Conservation (phyloP, 1,140 invertebrate genomes). For the Phymorhynchus buccinoides region DNA sequence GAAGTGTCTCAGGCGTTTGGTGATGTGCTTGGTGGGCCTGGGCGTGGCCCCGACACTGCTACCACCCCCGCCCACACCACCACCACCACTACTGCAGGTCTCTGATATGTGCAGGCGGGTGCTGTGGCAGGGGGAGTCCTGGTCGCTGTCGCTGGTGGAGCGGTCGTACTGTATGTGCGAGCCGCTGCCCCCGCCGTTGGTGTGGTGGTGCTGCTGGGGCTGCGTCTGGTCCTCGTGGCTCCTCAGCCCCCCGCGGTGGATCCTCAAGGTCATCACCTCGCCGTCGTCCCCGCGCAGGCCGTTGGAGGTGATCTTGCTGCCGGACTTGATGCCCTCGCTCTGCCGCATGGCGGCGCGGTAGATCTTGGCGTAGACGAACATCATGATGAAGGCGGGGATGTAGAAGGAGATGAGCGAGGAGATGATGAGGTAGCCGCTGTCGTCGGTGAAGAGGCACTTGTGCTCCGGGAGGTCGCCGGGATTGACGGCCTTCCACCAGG, state of each 20-base stretch:
- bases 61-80: too few species aligned
- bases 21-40: constrained; percentile 61
- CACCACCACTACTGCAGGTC: constrained; percentile 32
- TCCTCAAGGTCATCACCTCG: constrained; percentile 67
- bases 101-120: constrained; percentile 35
- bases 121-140: constrained; percentile 47
- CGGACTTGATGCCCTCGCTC: constrained; percentile 63
- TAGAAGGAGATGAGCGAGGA: constrained; percentile 76
- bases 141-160: constrained; percentile 49
- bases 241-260: constrained; percentile 64
- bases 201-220: constrained; percentile 18
- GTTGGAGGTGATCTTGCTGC: constrained; percentile 60
- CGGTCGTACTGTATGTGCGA: constrained; percentile 33
- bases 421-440: constrained; percentile 74
- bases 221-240: constrained; percentile 40
- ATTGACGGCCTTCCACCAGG: constrained; percentile 83
- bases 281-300: constrained; percentile 59
- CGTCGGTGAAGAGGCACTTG: constrained; percentile 73
- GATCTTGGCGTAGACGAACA: constrained; percentile 74
- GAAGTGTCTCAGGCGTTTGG: constrained; percentile 65
- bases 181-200: constrained; percentile 27
- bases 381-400: constrained; percentile 74
- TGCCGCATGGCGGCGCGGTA: constrained; percentile 67
- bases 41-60: constrained; percentile 34
- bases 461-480: constrained; percentile 52